A percentile compares a stretch with the other conserved stretches of the same genome.
Evolutionary conservation across 2,113 vertebrate species (phyloP).

Genomic region (Furnarius figulus): DNA sequence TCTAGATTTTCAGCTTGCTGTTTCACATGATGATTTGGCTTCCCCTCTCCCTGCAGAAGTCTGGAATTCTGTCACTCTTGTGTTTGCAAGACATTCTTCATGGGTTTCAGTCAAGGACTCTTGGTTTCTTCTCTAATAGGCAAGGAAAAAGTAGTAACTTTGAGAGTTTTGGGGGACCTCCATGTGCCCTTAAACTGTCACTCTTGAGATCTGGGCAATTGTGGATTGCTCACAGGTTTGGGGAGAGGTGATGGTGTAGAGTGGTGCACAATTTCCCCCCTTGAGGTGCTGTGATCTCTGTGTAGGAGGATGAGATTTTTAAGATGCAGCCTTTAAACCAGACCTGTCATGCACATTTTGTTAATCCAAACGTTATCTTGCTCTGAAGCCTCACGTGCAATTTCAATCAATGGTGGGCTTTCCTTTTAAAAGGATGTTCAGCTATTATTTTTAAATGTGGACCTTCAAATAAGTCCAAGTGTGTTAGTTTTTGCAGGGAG

Average conservation of each 20-base stretch:
- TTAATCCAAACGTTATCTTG: not conserved
- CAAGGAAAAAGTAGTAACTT: not conserved
- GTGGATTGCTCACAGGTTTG: not conserved
- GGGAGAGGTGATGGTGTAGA: not conserved
- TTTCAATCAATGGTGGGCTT: not conserved
- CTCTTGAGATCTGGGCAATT: rapidly evolving
- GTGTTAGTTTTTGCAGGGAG: not conserved
- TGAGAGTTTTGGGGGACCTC: not conserved
- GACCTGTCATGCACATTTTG: not conserved
- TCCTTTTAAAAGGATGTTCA: not conserved
- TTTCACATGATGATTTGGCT: rapidly evolving
- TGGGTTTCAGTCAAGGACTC: not conserved
- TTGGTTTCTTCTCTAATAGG: rapidly evolving
- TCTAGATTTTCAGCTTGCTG: not conserved
- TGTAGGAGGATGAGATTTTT: not conserved
- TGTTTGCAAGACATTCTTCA: not conserved
- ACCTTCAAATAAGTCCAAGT: not conserved
- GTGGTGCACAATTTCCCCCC: not conserved
- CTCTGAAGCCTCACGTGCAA: not conserved
- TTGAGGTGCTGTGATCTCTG: not conserved
- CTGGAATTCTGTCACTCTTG: not conserved
- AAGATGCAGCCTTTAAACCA: not conserved
- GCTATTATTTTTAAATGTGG: not conserved
- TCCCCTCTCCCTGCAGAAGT: not conserved
- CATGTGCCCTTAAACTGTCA: not conserved